These are phyloP conservation scores for Meles meles DNA, from an alignment of 2,113 vertebrate genomes.

Conservation along the genomic window DNA sequence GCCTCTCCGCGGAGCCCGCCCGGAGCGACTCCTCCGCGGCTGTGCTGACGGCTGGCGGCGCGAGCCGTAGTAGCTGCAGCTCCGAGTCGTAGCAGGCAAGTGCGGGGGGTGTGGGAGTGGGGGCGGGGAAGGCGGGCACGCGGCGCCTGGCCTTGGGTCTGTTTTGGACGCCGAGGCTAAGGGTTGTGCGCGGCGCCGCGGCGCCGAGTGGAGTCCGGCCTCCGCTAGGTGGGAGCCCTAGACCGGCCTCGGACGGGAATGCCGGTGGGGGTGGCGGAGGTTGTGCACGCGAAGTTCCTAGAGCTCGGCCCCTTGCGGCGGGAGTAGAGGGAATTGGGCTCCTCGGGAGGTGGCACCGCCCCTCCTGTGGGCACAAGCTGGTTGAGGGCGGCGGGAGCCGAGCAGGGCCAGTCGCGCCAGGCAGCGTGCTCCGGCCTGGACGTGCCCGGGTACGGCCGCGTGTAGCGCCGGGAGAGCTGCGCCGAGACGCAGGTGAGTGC, in stretches of 20 bases:
- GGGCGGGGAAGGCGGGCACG: neutral
- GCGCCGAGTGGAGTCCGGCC: neutral
- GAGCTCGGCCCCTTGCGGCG: slow-evolving; percentile 38
- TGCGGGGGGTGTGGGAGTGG: slow-evolving; percentile 36
- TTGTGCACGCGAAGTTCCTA: slow-evolving; percentile 45
- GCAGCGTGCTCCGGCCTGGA: slow-evolving; percentile 57
- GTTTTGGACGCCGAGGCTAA: neutral
- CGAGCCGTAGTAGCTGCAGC: slow-evolving; percentile 56
- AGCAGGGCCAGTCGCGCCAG: neutral
- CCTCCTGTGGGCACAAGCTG: neutral
- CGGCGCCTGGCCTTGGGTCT: neutral
- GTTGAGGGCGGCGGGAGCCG: slow-evolving; percentile 18
- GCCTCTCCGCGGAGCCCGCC: slow-evolving; percentile 1
- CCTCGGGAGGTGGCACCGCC: slow-evolving; percentile 27
- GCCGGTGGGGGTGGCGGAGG: neutral
- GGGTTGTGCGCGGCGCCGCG: neutral
- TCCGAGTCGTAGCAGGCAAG: slow-evolving; percentile 67
- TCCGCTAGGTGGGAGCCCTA: neutral
- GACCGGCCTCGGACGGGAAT: neutral
- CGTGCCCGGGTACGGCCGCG: neutral
- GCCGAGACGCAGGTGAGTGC: slow-evolving; percentile 69
- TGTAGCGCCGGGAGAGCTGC: slow-evolving; percentile 32
- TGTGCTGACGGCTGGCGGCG: slow-evolving; percentile 47
- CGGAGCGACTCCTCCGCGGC: slow-evolving; percentile 25
- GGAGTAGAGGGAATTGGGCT: neutral